These are phyloP conservation scores for Mixornis gularis DNA, from an alignment of 2,113 vertebrate species.

Conservation along the genomic window DNA sequence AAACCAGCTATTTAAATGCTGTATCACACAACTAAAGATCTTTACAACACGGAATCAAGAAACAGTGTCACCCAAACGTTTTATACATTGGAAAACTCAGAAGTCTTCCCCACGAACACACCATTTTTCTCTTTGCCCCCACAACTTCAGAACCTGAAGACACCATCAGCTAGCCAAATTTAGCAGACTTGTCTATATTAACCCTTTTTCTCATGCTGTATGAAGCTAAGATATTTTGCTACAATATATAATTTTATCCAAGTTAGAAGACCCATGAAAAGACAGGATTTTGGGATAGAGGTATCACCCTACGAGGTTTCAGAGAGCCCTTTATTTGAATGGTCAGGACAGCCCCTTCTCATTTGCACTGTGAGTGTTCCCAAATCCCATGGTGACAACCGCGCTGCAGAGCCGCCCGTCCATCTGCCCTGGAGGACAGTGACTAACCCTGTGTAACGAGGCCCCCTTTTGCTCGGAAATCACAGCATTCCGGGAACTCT, in stretches of 20 bases:
- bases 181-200: not conserved
- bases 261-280: not conserved
- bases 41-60: not conserved
- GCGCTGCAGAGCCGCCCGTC: accelerated
- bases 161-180: not conserved
- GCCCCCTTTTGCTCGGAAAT: not conserved
- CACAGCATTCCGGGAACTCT: not conserved
- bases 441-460: accelerated
- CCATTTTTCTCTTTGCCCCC: not conserved
- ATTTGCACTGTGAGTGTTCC: not conserved
- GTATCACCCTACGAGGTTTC: not conserved
- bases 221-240: not conserved
- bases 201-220: not conserved
- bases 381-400: accelerated
- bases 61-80: not conserved
- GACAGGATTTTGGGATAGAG: not conserved
- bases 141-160: not conserved
- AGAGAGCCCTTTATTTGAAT: accelerated
- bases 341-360: not conserved
- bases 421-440: no score
- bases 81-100: not conserved
- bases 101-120: not conserved
- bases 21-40: not conserved
- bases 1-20: not conserved
- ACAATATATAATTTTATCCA: not conserved